Base-by-base conservation (phyloP, 2,797 vertebrate genomes). In the Micrastur ruficollis region DNA sequence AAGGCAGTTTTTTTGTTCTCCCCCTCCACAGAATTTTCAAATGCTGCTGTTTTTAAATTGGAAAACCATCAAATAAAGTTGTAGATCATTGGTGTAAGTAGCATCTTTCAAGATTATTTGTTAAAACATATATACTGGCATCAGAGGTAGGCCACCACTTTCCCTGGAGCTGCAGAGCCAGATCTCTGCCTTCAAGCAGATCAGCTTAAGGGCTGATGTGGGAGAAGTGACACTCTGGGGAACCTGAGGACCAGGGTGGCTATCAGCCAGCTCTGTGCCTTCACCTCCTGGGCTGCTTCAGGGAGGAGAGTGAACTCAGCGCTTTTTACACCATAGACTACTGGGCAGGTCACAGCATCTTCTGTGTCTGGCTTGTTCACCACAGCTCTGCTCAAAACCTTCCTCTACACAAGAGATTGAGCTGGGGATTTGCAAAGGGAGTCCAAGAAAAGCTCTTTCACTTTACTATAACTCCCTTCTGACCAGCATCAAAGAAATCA, bases 391-490 rank as follows among this genome's bases (percentile, higher is more conserved):
- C 56, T 66, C 38, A 63, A 34, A 93, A 5, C 61, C 12, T 40
- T 31, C 19, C 8, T 21, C 44, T 59, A 34, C 53, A 17, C 0
- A 0, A 65, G 17, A 50, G 20, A 22, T 29, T 0, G 3, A 59
- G 44, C 14, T 9, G 15, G 26, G 29, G 15, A 46, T 93, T 67
- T 87, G 38, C 44, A 76, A 79, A 86, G 25, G 44, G 9, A 83
- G 36, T 14, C 56, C 59, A 49, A 26, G 20, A 14, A 94, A 62
- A 61, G 8, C 23, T 34, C 27, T 74, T 3, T 6, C 36, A 67
- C 21, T 2, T 55, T 72, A 31, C 38, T 12, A 12, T 17, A 55
- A 16, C 11, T 61, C 42, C 32, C 16, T 62, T 76, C 36, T 53
- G 47, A 83, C 4, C 8, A 78, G 22, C 40, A 44, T 42, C 46